These are phyloP conservation scores for Pomatorhinus ruficollis DNA, from an alignment of 2,113 vertebrate genomes.

Conservation along the genomic window DNA sequence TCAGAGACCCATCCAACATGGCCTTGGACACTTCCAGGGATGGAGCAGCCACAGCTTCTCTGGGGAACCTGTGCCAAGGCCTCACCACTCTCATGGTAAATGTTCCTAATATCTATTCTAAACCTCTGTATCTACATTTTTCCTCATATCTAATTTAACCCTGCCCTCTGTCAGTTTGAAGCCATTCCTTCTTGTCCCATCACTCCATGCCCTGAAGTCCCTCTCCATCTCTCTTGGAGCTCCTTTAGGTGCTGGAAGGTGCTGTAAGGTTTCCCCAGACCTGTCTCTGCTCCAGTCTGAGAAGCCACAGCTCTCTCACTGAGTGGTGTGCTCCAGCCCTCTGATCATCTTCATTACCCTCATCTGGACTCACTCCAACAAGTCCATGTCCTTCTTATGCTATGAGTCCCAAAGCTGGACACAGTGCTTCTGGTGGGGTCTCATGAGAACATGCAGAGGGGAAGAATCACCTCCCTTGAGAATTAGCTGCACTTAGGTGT, in stretches of 20 bases:
- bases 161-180: background rate
- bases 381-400: background rate
- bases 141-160: background rate
- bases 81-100: background rate
- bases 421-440: background rate
- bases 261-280: background rate
- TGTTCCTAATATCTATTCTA: background rate
- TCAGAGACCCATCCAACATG: background rate
- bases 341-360: background rate
- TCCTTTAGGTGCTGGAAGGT: background rate
- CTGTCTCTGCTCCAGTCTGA: background rate
- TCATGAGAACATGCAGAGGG: too few relatives aligned
- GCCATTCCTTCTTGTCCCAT: background rate
- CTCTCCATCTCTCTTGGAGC: background rate
- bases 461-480: background rate
- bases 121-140: background rate
- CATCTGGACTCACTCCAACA: background rate
- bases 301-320: background rate
- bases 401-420: background rate
- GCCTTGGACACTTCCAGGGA: background rate
- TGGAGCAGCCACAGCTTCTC: background rate
- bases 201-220: background rate
- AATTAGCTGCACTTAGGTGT: background rate
- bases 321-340: background rate
- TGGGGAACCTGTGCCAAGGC: background rate